Percentiles rank a stretch among this genome's conserved stretches.
Evolutionary conservation across 2,888 invertebrate species (phyloP).

Genomic region (Chalcosyrphus nemorum): DNA sequence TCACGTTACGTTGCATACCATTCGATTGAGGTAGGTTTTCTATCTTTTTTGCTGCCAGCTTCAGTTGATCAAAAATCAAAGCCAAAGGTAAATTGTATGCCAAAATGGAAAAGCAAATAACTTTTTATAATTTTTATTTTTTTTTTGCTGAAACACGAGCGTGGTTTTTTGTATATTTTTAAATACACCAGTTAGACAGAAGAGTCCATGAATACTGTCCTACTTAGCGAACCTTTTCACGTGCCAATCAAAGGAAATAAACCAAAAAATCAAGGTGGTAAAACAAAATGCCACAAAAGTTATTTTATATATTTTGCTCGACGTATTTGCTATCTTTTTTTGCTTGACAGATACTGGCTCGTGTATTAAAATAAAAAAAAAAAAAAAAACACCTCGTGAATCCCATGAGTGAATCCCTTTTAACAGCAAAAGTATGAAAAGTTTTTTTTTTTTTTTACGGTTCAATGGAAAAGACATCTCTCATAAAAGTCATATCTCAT

Average conservation of each 20-base stretch:
- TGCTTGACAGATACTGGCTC: background rate
- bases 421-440: background rate
- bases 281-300: background rate
- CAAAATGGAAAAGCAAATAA: no score
- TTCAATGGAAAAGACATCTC: conserved; percentile 28
- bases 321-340: background rate
- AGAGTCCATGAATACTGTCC: background rate
- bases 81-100: no score
- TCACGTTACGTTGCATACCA: no score
- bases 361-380: background rate
- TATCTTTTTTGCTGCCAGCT: no score
- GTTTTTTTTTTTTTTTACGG: conserved; percentile 8
- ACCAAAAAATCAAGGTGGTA: background rate
- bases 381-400: background rate
- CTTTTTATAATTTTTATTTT: no score
- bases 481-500: conserved; percentile 32
- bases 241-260: conserved; percentile 14
- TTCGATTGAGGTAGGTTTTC: no score
- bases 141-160: no score
- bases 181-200: no score
- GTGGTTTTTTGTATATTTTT: no score
- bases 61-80: no score
- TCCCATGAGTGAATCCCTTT: background rate
- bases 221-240: background rate
- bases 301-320: background rate